These are phyloP conservation scores for Tuberolachnus salignus DNA, from an alignment of 2,888 invertebrate genomes.

Conservation along the genomic window DNA sequence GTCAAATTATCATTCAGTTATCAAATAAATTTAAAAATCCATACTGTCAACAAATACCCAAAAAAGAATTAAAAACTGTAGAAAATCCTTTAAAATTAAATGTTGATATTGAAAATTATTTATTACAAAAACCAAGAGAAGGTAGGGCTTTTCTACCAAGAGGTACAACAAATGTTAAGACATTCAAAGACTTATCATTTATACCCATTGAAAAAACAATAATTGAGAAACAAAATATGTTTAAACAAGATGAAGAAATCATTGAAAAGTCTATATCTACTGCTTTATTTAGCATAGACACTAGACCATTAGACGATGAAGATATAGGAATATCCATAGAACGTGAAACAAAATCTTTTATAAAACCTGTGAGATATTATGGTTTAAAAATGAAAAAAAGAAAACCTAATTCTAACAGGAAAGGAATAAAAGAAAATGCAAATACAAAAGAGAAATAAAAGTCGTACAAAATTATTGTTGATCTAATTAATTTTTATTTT, in stretches of 20 bases:
- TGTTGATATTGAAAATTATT: conserved; percentile 29
- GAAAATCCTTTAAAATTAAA: background rate
- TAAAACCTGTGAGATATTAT: conserved; percentile 43
- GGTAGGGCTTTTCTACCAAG: conserved; percentile 39
- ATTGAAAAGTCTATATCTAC: conserved; percentile 14
- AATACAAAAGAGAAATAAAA: background rate
- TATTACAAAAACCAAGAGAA: conserved; percentile 47
- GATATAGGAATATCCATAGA: conserved; percentile 32
- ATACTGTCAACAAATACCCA: background rate
- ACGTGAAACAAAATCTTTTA: conserved; percentile 1
- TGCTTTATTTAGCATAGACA: conserved; percentile 41
- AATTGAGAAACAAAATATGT: background rate
- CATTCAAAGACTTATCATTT: conserved; percentile 25
- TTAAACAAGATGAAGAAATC: conserved; percentile 19
- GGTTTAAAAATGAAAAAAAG: conserved; percentile 49
- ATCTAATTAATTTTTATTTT: background rate
- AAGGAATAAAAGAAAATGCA: background rate
- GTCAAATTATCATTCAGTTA: conserved; percentile 16
- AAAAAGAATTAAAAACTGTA: background rate
- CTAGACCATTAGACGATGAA: conserved; percentile 11
- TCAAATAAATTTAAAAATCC: conserved; percentile 32
- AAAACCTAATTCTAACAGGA: conserved; percentile 36
- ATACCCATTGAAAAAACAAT: conserved; percentile 30
- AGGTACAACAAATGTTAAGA: background rate
- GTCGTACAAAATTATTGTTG: background rate